A percentile compares a stretch with the other conserved stretches of the same genome.
phyloP scores from a whole-genome alignment of 2,113 vertebrate species.

The Chaenogobius annularis region DNA sequence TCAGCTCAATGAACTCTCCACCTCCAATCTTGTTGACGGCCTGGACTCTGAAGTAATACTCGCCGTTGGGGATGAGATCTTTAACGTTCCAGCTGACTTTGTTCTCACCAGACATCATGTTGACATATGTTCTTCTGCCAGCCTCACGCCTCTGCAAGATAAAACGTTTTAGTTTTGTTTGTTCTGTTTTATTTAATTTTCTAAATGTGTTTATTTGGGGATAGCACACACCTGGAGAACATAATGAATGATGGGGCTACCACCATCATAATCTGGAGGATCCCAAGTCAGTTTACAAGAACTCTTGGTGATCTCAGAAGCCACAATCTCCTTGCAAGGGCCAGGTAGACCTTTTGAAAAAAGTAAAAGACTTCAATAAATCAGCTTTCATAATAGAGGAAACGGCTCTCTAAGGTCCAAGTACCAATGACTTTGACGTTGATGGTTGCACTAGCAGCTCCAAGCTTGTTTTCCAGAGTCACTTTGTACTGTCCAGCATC shows the following conservation, averaged over 20 bases:
- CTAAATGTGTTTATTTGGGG: not conserved
- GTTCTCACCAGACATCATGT: conserved; percentile 98
- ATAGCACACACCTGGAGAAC: conserved; percentile 77
- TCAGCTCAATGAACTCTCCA: conserved; percentile 92
- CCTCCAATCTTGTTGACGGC: conserved; percentile 98
- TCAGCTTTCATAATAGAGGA: too few relatives aligned
- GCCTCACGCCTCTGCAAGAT: conserved; percentile 88
- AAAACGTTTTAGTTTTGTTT: not conserved
- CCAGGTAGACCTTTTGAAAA: conserved; percentile 87
- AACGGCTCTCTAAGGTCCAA: not conserved
- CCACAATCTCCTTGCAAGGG: conserved; percentile 91
- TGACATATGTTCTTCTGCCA: conserved; percentile 92
- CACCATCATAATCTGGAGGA: conserved; percentile 93
- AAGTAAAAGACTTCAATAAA: not conserved
- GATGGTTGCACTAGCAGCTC: conserved; percentile 88
- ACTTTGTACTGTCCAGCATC: conserved; percentile 95
- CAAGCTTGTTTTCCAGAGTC: conserved; percentile 91
- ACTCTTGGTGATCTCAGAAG: conserved; percentile 92
- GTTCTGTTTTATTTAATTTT: not conserved
- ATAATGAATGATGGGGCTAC: conserved; percentile 92
- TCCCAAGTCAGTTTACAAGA: conserved; percentile 97
- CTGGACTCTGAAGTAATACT: conserved; percentile 97
- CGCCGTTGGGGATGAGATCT: conserved; percentile 92
- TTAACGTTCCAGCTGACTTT: conserved; percentile 93
- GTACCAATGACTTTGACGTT: conserved; percentile 99